Conservation (phyloP, 2,888 invertebrate genomes). For the Stenurella melanura region DNA sequence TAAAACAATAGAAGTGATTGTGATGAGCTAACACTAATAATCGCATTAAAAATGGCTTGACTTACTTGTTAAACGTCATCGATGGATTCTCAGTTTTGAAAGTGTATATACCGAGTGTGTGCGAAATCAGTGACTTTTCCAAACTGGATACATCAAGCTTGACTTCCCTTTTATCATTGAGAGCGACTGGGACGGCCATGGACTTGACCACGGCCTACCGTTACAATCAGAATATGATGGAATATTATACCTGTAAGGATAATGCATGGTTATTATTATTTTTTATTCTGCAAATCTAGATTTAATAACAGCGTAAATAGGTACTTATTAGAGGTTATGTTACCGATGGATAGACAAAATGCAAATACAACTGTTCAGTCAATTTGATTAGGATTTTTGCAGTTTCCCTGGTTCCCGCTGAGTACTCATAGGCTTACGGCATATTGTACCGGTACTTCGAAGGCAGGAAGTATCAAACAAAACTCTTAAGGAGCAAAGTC, state of each 20-base stretch:
- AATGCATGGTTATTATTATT: conserved; percentile 5
- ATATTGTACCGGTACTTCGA: no score
- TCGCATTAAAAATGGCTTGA: background rate
- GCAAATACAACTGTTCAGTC: background rate
- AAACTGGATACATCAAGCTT: conserved; percentile 83
- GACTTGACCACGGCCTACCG: conserved; percentile 95
- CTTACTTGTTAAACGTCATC: background rate
- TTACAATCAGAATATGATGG: conserved; percentile 99
- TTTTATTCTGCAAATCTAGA: background rate
- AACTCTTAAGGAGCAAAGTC: no score
- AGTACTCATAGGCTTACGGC: no score
- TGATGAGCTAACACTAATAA: background rate
- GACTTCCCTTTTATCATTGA: conserved; percentile 80
- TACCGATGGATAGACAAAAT: background rate
- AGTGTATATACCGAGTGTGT: conserved; percentile 48
- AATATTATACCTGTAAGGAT: conserved; percentile 96
- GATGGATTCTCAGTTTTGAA: conserved; percentile 24
- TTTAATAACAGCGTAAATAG: background rate
- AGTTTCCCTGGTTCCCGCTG: no score
- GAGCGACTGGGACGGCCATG: conserved; percentile 84
- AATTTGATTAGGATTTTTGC: background rate
- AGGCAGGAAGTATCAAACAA: no score
- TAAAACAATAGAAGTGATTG: conserved; percentile 6
- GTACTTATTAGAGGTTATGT: background rate
- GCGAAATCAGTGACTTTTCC: conserved; percentile 54